A percentile compares a stretch with the other conserved stretches of the same genome.
These are phyloP conservation scores for Eriocheir sinensis DNA, from an alignment of 1,140 invertebrate species.

Conservation along the genomic window DNA sequence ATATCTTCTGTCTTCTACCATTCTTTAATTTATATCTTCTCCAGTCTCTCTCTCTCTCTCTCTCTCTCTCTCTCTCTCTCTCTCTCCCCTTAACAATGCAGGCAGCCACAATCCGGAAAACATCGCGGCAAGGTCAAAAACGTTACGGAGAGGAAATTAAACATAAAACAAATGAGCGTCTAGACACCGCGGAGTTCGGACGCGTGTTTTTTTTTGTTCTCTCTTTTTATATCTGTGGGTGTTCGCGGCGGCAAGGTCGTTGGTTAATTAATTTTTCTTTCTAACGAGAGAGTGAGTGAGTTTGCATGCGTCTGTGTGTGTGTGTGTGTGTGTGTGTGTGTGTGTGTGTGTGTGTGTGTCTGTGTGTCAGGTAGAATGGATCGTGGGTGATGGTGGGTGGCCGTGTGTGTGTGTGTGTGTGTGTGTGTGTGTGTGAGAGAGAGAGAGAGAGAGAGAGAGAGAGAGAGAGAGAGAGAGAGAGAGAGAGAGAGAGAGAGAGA, in stretches of 20 bases:
- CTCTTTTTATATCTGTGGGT: too few relatives aligned
- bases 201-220: too few relatives aligned
- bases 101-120: not conserved
- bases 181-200: not conserved
- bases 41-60: slow-evolving; percentile 45
- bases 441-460: not conserved
- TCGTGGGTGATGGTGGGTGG: not conserved
- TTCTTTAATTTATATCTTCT: too few relatives aligned
- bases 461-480: not conserved
- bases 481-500: not conserved
- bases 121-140: too few relatives aligned
- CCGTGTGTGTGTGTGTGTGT: not conserved
- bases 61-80: not conserved
- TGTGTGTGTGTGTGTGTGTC: not conserved
- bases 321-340: not conserved
- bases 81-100: not conserved
- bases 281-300: not conserved
- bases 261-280: slow-evolving; percentile 9
- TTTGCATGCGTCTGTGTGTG: too few relatives aligned
- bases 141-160: not conserved
- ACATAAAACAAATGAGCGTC: not conserved
- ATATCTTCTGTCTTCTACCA: too few relatives aligned
- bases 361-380: not conserved
- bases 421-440: not conserved
- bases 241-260: too few relatives aligned